phyloP scores from a whole-genome alignment of 1,140 invertebrate species.

The Triops longicaudatus region DNA sequence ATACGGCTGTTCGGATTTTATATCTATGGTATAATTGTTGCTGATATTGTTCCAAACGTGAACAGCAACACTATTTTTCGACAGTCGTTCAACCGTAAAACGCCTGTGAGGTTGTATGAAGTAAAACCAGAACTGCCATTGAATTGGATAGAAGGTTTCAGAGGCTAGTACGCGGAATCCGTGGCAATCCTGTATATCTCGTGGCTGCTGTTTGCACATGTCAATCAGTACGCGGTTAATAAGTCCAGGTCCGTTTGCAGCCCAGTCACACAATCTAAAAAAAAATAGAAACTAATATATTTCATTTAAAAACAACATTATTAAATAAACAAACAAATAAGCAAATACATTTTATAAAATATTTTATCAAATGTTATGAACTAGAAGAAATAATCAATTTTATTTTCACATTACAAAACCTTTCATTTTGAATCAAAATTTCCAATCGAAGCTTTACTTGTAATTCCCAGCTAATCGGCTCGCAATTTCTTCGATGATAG shows the following conservation, averaged over 20 bases:
- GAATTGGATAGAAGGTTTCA: constrained; percentile 20
- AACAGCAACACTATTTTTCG: neutral
- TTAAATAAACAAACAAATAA: too few relatives aligned
- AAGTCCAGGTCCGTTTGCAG: constrained; percentile 56
- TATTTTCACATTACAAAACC: too few relatives aligned
- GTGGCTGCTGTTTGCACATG: neutral
- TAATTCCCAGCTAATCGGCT: constrained; percentile 46
- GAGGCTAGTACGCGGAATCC: neutral
- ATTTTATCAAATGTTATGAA: too few relatives aligned
- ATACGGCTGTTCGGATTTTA: constrained; percentile 10
- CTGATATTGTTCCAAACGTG: constrained; percentile 24
- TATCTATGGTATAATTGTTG: neutral
- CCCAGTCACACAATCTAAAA: neutral
- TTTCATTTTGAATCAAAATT: too few relatives aligned
- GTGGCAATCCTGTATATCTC: neutral
- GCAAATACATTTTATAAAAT: too few relatives aligned
- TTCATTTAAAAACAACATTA: too few relatives aligned
- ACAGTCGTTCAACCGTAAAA: neutral
- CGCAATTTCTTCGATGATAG: constrained; percentile 51
- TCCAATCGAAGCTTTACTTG: neutral
- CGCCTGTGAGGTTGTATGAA: neutral
- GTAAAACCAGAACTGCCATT: constrained; percentile 18
- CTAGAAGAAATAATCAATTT: too few relatives aligned
- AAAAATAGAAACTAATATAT: too few relatives aligned
- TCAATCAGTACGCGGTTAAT: constrained; percentile 51